Evolutionary conservation across 2,888 invertebrate species (phyloP), one percentile per base, ranked within the genome.

Genomic region (Melanostoma scalare): DNA sequence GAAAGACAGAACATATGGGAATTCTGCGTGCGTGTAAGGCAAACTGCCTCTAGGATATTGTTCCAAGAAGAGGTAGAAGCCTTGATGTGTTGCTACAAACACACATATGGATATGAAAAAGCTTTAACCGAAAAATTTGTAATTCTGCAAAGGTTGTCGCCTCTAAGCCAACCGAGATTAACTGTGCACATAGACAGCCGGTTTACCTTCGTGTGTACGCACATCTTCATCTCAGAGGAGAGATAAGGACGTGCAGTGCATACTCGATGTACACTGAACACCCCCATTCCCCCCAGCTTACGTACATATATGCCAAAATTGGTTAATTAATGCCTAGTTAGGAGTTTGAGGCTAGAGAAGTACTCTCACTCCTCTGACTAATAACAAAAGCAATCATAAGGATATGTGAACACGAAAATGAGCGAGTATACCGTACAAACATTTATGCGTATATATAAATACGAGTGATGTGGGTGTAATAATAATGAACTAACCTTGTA

Each of bases 401-500:
- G 82, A 68, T 73, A 72, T 61, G 44, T 55, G 67, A 67, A 33
- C 53, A 53, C 30, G 48, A 50, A 63, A 50, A 48, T n/a, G 38
- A 36, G 46, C 9, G 4, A 0, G 20, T 2, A 4, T 20, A 42
- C 10, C 10, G 10, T 3, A 10, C 44, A 33, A 31, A 50, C 6
- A 10, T 3, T 35, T n/a, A 1, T 20, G n/a, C 6, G 46, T 46
- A 35, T 38, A 33, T 42, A 33, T 55, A 9, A 33, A 20, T 8
- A 50, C 10, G 58, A 20, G 56, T 2, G 5, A 42, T 40, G 40
- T 9, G 68, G 35, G 30, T 60, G n/a, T 67, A 56, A 69, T 73
- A 85, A 77, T 77, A 78, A 74, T 86, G 67, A 71, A 84, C 89
- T 90, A 87, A 91, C 91, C 90, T 91, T 91, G 78, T 91, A 91